Evolutionary conservation across 2,888 invertebrate genomes (phyloP), one percentile per base, ranked within the genome.

Genomic region (Mongoloraphidia duomilia): DNA sequence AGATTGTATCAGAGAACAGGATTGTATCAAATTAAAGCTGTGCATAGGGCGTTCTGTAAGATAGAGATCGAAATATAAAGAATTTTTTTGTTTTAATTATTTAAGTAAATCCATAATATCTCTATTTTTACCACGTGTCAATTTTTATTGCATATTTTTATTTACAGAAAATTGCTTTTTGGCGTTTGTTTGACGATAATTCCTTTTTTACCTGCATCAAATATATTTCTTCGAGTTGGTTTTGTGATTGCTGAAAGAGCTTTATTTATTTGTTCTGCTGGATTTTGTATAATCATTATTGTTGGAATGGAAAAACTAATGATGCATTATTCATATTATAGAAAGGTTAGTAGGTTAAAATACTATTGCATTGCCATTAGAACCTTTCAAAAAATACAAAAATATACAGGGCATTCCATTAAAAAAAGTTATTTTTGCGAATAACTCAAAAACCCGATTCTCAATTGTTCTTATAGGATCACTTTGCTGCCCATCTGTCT

Each of bases 161-260:
- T 43, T 42, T 50, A 40, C 26, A 56, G 41, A 41, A 49, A 39
- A 45, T 46, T 49, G 51, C 39, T 51, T 50, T 69, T 87, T 63
- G 75, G 77, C 41, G 55, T 81, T 45, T 70, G 75, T 44, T 63
- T 88, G 44, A 64, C 82, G 41, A 63, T 83, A 3, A 66, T 91
- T 55, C 84, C 92, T 49, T 93, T 90, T 67, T 65, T 92, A 50
- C 92, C 92, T 26, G 89, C 91, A 0, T 76, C 82, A 49, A 92
- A 93, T 67, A 63, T 92, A 40, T 77, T 91, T 58, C 82, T 88
- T 62, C 81, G 80, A 52, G 91, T 93, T 35, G 92, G 93, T 0
- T 92, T 93, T 72, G 91, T 92, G 2, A 73, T 93, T 40, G 93
- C 92, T 34, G 93, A 93, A 67, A 74, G 93, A 59, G 80, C 86